Conservation (phyloP, 1,140 invertebrate genomes). For the Chironomus tepperi region DNA sequence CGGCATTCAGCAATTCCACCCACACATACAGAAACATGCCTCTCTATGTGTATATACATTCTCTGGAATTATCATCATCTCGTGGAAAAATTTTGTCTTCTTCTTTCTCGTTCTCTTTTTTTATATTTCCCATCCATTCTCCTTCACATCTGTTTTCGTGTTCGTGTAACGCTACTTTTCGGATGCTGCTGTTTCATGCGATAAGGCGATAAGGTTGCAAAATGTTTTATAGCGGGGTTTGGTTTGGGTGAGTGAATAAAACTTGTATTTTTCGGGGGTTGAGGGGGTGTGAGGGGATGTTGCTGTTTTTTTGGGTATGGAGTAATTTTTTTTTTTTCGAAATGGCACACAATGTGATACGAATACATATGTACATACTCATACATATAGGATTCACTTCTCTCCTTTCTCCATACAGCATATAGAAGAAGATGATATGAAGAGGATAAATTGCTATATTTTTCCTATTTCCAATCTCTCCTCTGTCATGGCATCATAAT, state of each 20-base stretch:
- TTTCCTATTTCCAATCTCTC: conserved; percentile 12
- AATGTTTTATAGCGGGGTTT: background rate
- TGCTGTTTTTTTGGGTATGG: background rate
- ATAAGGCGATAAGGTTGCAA: conserved; percentile 4
- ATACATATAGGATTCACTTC: background rate
- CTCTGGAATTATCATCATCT: too few species aligned
- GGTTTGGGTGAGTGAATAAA: background rate
- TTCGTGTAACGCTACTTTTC: conserved; percentile 6
- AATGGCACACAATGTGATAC: background rate
- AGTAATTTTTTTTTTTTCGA: background rate
- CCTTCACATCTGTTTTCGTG: background rate
- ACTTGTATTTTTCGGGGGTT: background rate
- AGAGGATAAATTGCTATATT: conserved; percentile 22
- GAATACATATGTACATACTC: background rate
- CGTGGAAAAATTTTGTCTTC: too few species aligned
- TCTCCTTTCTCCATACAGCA: background rate
- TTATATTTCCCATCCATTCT: background rate
- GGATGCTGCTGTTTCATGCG: conserved; percentile 3
- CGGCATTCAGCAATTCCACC: too few species aligned
- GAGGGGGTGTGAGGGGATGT: background rate
- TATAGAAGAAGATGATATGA: background rate
- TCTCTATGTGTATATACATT: too few species aligned
- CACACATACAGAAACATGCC: too few species aligned
- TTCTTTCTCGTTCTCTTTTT: background rate
- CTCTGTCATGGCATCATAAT: conserved; percentile 4